Conservation (phyloP, 2,113 vertebrate species). For the Pipa parva region DNA sequence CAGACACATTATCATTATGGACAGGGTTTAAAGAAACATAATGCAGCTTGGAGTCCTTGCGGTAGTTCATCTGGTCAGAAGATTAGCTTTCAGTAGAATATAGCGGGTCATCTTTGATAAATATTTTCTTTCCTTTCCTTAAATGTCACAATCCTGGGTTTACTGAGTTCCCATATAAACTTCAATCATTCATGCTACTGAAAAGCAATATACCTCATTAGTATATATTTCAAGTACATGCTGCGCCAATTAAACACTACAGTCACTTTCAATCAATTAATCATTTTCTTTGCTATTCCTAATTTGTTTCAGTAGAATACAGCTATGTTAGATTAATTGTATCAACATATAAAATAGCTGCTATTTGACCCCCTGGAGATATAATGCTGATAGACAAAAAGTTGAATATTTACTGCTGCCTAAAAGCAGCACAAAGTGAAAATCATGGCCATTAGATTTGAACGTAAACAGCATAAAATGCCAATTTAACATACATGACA, state of each 20-base stretch:
- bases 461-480: no score
- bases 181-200: slow-evolving; percentile 3
- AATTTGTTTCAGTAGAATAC: slow-evolving; percentile 2
- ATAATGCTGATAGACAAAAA: neutral
- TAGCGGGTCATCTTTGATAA: no score
- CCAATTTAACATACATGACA: no score
- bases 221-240: slow-evolving; percentile 13
- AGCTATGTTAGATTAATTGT: slow-evolving; percentile 3
- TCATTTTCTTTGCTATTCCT: slow-evolving; percentile 13
- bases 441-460: no score
- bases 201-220: slow-evolving; percentile 8
- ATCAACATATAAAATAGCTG: neutral
- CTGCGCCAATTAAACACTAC: slow-evolving; percentile 23
- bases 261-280: slow-evolving; percentile 3
- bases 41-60: no score
- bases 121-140: neutral
- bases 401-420: no score
- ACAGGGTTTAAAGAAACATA: no score
- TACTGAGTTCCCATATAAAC: neutral
- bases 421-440: no score
- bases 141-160: neutral
- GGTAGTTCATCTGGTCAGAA: no score
- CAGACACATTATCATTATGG: no score
- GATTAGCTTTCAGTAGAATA: no score
- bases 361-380: neutral